These are phyloP conservation scores for Teleogryllus oceanicus DNA, from an alignment of 2,888 invertebrate species.

Conservation along the genomic window DNA sequence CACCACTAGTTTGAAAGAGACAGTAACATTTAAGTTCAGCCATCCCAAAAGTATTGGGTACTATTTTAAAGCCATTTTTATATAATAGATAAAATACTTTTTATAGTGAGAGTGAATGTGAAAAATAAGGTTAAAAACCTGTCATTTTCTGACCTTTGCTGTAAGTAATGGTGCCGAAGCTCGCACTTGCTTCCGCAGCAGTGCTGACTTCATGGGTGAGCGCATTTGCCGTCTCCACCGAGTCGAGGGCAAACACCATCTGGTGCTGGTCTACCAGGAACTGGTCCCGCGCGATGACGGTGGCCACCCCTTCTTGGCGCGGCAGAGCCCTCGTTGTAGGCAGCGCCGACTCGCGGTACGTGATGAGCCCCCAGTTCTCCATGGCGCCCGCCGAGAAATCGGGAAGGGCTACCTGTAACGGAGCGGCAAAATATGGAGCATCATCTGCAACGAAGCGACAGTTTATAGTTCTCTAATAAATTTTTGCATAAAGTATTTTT, in stretches of 20 bases:
- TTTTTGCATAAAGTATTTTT: no score
- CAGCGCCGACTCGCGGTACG: slow-evolving; percentile 49
- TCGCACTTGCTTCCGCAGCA: slow-evolving; percentile 42
- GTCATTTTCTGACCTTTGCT: slow-evolving; percentile 25
- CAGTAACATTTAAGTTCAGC: no score
- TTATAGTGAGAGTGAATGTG: not conserved
- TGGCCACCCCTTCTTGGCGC: no score
- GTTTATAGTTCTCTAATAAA: no score
- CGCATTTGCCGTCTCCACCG: slow-evolving; percentile 27
- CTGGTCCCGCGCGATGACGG: no score
- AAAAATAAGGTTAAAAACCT: not conserved
- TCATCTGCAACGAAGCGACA: no score
- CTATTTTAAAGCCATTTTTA: not conserved
- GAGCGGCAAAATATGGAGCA: no score
- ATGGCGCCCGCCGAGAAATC: slow-evolving; percentile 47
- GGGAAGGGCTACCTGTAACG: slow-evolving; percentile 29
- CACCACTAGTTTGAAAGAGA: no score
- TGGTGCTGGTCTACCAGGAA: slow-evolving; percentile 33
- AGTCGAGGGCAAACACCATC: slow-evolving; percentile 28
- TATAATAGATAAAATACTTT: not conserved
- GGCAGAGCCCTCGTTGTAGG: no score
- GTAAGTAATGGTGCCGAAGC: slow-evolving; percentile 32
- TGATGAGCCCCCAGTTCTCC: slow-evolving; percentile 78
- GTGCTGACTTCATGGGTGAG: slow-evolving; percentile 31
- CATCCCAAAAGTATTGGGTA: no score